phyloP scores from a whole-genome alignment of 2,888 invertebrate species.

The Zhengitettix transpicula region DNA sequence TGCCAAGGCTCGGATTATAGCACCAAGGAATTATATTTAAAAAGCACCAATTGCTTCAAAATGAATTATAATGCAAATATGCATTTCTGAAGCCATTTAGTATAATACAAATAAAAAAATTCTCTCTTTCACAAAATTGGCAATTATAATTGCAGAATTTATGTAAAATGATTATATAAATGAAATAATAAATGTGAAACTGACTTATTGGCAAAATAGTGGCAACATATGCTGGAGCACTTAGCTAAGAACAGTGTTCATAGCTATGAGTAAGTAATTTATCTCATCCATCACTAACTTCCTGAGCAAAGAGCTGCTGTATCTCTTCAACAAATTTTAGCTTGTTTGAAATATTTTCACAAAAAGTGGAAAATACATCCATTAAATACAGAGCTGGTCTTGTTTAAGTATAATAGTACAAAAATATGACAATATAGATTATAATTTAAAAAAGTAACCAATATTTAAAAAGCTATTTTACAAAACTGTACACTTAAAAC shows the following conservation, averaged over 20 bases:
- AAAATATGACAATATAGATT: neutral
- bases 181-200: neutral
- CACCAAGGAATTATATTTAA: neutral
- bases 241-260: constrained; percentile 3
- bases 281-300: constrained; percentile 4
- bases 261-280: neutral
- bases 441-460: neutral
- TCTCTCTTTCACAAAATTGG: neutral
- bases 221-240: too few species aligned
- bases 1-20: neutral
- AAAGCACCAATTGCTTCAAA: neutral
- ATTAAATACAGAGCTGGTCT: neutral
- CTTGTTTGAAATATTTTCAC: neutral
- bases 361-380: neutral
- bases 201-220: too few species aligned
- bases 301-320: neutral
- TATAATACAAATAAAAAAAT: neutral
- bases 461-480: neutral
- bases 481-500: neutral
- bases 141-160: neutral
- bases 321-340: neutral
- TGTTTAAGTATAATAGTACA: neutral
- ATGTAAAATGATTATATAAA: neutral
- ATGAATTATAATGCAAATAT: neutral
- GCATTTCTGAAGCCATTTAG: neutral